Evolutionary conservation across 2,113 vertebrate species (phyloP).

Genomic region (Istiophorus platypterus): DNA sequence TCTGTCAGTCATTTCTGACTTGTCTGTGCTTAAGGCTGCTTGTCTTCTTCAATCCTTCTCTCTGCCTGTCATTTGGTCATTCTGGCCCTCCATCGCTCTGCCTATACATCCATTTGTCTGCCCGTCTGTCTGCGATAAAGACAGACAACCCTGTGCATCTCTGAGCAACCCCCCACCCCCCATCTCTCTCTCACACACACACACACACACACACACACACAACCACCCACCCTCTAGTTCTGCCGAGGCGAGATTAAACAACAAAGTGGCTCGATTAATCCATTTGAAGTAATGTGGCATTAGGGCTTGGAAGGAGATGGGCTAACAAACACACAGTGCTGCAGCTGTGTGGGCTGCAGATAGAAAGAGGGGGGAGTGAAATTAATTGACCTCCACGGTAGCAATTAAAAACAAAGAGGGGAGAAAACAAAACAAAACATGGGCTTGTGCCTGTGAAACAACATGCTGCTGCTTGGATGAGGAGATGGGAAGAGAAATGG

Average conservation of each 20-base stretch:
- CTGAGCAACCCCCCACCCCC: slow-evolving; percentile 64
- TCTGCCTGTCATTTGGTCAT: slow-evolving; percentile 39
- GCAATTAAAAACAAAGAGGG: slow-evolving; percentile 85
- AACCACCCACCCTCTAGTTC: slow-evolving; percentile 79
- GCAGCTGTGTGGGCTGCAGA: slow-evolving; percentile 82
- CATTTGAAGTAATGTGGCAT: slow-evolving; percentile 85
- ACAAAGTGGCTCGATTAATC: slow-evolving; percentile 85
- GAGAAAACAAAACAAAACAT: slow-evolving; percentile 82
- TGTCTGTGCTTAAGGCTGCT: slow-evolving; percentile 24
- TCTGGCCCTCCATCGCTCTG: slow-evolving; percentile 49
- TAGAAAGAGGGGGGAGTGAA: slow-evolving; percentile 80
- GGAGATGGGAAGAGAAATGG: slow-evolving; percentile 69
- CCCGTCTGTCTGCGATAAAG: slow-evolving; percentile 80
- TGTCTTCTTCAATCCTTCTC: slow-evolving; percentile 54
- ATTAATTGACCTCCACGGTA: slow-evolving; percentile 86
- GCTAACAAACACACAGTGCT: slow-evolving; percentile 76
- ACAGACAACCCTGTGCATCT: slow-evolving; percentile 76
- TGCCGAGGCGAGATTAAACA: slow-evolving; percentile 86
- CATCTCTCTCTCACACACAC: slow-evolving; percentile 45
- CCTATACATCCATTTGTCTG: slow-evolving; percentile 59
- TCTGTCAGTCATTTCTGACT: slow-evolving; percentile 41
- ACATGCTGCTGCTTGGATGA: slow-evolving; percentile 71
- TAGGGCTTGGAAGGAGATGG: slow-evolving; percentile 83
- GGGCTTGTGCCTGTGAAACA: slow-evolving; percentile 77
- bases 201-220: slow-evolving; percentile 33